Evolutionary conservation across 2,113 vertebrate species (phyloP), one percentile per base, ranked within the genome.

Genomic region (Gambusia holbrooki): DNA sequence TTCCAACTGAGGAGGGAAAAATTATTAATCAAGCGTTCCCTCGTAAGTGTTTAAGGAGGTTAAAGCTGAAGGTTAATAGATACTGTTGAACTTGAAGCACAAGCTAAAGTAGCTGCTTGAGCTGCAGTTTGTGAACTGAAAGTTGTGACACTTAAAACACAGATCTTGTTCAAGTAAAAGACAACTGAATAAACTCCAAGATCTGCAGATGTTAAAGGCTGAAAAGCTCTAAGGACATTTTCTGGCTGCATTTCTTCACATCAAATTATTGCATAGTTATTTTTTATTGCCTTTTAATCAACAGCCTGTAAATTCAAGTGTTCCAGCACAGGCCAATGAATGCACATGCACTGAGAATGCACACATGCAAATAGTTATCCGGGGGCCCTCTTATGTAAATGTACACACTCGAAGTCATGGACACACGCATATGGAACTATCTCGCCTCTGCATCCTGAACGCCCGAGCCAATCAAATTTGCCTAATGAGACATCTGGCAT

Each of bases 401-500:
- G 72, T 37, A 66, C 66, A 77, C 81, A 89, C 80, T 76, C 69
- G 48, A 65, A 80, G 71, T 79, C 80, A 85, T 78, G 60, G 68
- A 85, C 87, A 90, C 88, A 89, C 81, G 81, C 85, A 94, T 90
- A 93, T 91, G 90, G 88, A 92, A 88, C 64, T 71, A 61, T 84
- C 90, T 88, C 82, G 82, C 84, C 65, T 71, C 86, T 89, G 89
- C 83, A 90, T 92, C 86, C 76, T 86, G 86, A 93, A 87, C 86
- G 79, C 87, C 89, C 82, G 40, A 90, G 84, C 86, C 91, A 87
- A 92, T 92, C 90, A 93, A 92, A 92, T 92, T 91, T 93, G 89
- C 89, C 86, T 93, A 94, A 94, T 91, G 90, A 91, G 89, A 93
- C 89, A 92, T 92, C 89, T 94, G 91, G 93, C 91, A 88, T 91